Conservation (phyloP, 2,797 vertebrate species). For the Clarias laeviceps region DNA sequence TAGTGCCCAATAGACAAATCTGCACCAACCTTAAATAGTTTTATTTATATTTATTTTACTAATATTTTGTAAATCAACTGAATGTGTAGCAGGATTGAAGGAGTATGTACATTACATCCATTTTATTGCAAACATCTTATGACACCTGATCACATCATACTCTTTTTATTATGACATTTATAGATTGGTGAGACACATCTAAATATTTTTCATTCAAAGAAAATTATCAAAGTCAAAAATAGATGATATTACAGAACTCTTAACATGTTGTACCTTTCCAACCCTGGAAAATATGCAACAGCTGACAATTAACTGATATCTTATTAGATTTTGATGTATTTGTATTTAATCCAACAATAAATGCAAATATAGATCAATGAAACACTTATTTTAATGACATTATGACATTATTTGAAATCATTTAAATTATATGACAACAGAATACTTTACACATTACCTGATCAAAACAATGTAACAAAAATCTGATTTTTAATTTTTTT, state of each 20-base stretch:
- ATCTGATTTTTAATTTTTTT: no score
- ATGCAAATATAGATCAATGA: not conserved
- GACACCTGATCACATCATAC: conserved; percentile 47
- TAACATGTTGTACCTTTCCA: not conserved
- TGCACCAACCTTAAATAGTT: conserved; percentile 66
- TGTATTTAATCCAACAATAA: not conserved
- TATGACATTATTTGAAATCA: no score
- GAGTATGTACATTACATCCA: conserved; percentile 48
- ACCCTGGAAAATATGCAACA: conserved; percentile 4
- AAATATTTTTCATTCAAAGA: conserved; percentile 32
- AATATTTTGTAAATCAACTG: not conserved
- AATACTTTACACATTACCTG: not conserved
- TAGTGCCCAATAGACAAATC: conserved; percentile 11
- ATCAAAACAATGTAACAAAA: not conserved
- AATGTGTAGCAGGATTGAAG: conserved; percentile 36
- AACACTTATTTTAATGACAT: no score
- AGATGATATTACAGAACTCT: conserved; percentile 9
- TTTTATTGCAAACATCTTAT: conserved; percentile 33
- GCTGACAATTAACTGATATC: not conserved
- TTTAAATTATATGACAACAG: not conserved
- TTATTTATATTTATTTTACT: conserved; percentile 10
- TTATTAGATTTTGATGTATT: not conserved
- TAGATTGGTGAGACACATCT: conserved; percentile 52
- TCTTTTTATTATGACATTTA: conserved; percentile 53
- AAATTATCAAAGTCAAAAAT: conserved; percentile 6